Conservation (phyloP, 2,888 invertebrate species). For the Heliconius hortense region DNA sequence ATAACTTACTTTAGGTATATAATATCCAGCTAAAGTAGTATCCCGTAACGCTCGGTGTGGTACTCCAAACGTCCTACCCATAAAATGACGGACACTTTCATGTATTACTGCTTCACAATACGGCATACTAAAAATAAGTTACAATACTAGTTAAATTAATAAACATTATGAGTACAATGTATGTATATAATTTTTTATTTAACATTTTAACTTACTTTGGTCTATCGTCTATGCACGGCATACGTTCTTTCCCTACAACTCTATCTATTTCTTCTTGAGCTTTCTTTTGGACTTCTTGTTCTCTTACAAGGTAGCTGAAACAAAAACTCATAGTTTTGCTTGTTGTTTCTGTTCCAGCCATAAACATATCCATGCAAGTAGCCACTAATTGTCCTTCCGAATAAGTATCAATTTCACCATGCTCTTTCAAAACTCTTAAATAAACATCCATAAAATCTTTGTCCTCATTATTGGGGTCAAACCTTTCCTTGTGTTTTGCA, state of each 20-base stretch:
- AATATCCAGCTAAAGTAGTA: slow-evolving; percentile 86
- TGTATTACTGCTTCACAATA: slow-evolving; percentile 90
- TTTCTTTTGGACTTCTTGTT: slow-evolving; percentile 87
- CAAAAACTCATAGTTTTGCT: slow-evolving; percentile 89
- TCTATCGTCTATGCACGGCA: slow-evolving; percentile 87
- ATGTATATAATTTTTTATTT: not conserved
- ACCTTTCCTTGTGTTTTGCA: slow-evolving; percentile 85
- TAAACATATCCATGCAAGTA: slow-evolving; percentile 91
- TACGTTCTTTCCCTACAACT: slow-evolving; percentile 86
- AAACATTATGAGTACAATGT: not conserved
- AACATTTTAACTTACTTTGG: slow-evolving; percentile 78
- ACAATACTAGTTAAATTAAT: not conserved
- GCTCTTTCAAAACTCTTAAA: slow-evolving; percentile 84
- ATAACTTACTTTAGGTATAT: slow-evolving; percentile 87
- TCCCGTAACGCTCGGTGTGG: slow-evolving; percentile 90
- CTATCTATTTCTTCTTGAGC: slow-evolving; percentile 90
- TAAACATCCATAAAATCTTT: slow-evolving; percentile 93
- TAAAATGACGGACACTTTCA: slow-evolving; percentile 90
- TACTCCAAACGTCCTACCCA: slow-evolving; percentile 89
- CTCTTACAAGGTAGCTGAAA: slow-evolving; percentile 87
- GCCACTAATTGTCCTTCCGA: slow-evolving; percentile 89
- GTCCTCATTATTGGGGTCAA: slow-evolving; percentile 82
- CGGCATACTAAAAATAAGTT: slow-evolving; percentile 83
- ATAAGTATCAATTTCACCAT: slow-evolving; percentile 81
- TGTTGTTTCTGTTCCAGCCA: slow-evolving; percentile 94